Base-by-base conservation (phyloP, 2,888 invertebrate genomes). In the Drosophila rellima region DNA sequence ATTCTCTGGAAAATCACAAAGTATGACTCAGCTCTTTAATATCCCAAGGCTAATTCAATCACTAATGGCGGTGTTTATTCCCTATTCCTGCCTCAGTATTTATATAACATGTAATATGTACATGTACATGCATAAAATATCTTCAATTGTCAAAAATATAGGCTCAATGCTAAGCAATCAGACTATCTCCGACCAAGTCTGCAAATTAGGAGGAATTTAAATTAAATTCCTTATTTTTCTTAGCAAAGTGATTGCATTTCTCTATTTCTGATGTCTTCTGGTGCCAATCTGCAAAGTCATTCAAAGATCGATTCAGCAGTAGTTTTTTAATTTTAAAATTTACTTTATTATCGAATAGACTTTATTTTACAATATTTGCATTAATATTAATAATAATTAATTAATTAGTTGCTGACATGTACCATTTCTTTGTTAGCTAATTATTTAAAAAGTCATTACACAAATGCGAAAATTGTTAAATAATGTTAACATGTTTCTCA, bases 291-390 rank as follows among this genome's bases (percentile, higher is more conserved):
- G 2, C 20, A 20, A 20, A 20, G 20, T 20, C 2, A 1, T 20
- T 20, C 2, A 20, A 20, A 20, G 2, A 20, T 20, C 23, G 6
- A 23, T 5, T 23, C 4, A 23, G 7, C 6, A 23, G 1, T 1
- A 6, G 6, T 23, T 6, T 23, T 23, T 23, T 23, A 23, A 13
- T 67, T 86, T 71, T 66, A 74, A 74, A 88, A 71, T 84, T 72
- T 45, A 71, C 57, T 84, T 84, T 84, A 88, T 76, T 76, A 66
- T 70, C 62, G 61, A 71, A 79, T 73, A 68, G 78, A 74, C 80
- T 50, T 74, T 67, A 60, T 70, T 72, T 81, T 88, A 84, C 74
- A 84, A 64, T 85, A 65, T 66, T 70, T 56, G 64, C 50, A 52
- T 56, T 69, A 48, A 67, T 59, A 40, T 63, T 35, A 63, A 66